These are phyloP conservation scores for Sebastes hubbsi DNA, from an alignment of 2,797 vertebrate genomes.

Conservation along the genomic window DNA sequence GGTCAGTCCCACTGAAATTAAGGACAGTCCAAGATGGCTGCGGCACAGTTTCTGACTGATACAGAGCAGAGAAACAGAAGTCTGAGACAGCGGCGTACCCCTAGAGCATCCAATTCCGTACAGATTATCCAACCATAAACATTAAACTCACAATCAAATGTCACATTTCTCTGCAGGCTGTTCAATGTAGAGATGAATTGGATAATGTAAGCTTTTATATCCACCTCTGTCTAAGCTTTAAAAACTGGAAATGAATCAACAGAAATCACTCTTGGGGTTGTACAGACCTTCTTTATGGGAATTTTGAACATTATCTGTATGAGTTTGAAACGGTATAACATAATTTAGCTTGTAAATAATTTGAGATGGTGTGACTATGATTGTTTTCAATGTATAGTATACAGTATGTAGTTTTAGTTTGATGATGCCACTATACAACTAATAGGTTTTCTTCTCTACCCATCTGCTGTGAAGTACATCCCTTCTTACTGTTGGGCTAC, in stretches of 20 bases:
- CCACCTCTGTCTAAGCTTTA: not conserved
- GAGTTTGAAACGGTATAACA: not conserved
- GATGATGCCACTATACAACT: not conserved
- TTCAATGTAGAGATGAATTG: not conserved
- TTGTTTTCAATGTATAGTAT: not conserved
- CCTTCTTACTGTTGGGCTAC: not conserved
- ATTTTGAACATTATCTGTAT: not conserved
- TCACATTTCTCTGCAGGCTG: not conserved
- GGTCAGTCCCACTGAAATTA: constrained; percentile 15
- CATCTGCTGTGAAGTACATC: not conserved
- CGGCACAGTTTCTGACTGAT: not conserved
- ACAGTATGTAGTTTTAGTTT: not conserved
- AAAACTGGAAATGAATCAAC: not conserved
- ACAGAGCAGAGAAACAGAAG: not conserved
- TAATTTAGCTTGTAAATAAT: not conserved
- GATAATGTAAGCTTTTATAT: not conserved
- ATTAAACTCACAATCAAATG: not conserved
- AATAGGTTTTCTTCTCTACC: not conserved
- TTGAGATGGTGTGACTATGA: no score
- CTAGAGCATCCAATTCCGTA: not conserved
- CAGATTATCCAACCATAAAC: not conserved
- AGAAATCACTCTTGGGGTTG: not conserved
- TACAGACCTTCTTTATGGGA: not conserved
- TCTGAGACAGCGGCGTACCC: not conserved
- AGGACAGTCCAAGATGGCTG: not conserved